Base-by-base conservation (phyloP, 2,888 invertebrate genomes). In the Lasius platythorax region DNA sequence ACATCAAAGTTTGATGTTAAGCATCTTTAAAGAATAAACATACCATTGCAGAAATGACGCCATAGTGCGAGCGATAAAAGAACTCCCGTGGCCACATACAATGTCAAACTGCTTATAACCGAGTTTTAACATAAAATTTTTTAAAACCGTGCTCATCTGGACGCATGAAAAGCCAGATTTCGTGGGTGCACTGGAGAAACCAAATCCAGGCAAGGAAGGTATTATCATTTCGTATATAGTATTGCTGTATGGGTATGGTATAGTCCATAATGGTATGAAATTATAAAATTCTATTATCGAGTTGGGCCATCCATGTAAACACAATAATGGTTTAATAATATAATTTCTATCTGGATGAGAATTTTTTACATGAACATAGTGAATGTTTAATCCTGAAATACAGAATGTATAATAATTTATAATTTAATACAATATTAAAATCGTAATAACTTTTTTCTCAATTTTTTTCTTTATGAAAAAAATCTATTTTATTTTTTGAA, bases 281-380 rank as follows among this genome's bases (percentile, higher is more conserved):
- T 97, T 97, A 92, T 97, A 97, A 94, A 98, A 98, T 94, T 98
- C 98, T 3, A 97, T 96, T 2, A 98, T 95, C 0, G 97, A 97
- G 1, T 98, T 97, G 0, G 98, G 98, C 98, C 98, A 98, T 33
- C 98, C 98, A 23, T 23, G 23, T 23, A 23, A 23, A 23, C 23
- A 83, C 5, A 98, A 93, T 11, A 98, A 88, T 0, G 98, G 98
- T 23, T 23, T 23, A 23, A 23, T 23, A 23, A 23, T 23, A 23
- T 23, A 23, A 23, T 23, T 23, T 23, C 23, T 23, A 23, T 23
- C 23, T 23, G 23, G 23, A 23, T 93, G 30, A 64, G 82, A 92
- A 37, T 94, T 92, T 0, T 96, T 97, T 0, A 96, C 96, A 92
- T 97, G 97, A 75, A 98, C 95, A 93, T 96, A 98, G 94, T 98